Evolutionary conservation across 2,888 invertebrate species (phyloP).

Genomic region (Furcula furcula): DNA sequence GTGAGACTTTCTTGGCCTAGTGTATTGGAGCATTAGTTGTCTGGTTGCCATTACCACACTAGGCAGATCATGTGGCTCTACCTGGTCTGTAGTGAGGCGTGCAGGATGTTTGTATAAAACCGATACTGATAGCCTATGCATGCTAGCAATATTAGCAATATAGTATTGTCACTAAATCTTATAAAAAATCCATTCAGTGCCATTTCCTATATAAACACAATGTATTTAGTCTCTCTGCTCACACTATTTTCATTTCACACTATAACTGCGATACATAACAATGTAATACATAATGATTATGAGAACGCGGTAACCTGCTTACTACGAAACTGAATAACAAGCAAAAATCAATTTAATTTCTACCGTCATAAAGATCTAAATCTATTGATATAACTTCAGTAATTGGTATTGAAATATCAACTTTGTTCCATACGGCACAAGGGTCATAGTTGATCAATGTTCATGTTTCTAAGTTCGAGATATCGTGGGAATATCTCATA

Average conservation of each 20-base stretch:
- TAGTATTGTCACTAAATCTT: too few species aligned
- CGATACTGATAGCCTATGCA: too few species aligned
- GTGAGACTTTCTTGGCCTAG: too few species aligned
- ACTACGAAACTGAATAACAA: constrained; percentile 5
- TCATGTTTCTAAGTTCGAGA: constrained; percentile 33
- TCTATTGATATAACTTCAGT: constrained; percentile 5
- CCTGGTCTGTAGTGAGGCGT: too few species aligned
- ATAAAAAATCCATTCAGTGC: too few species aligned
- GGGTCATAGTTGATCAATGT: constrained; percentile 7
- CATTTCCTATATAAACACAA: too few species aligned
- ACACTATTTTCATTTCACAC: background rate
- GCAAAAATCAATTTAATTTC: constrained; percentile 14
- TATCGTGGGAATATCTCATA: constrained; percentile 57
- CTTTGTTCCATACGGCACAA: constrained; percentile 5
- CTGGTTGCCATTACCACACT: too few species aligned
- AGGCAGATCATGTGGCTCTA: too few species aligned
- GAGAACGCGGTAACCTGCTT: constrained; percentile 36
- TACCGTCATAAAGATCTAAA: constrained; percentile 7
- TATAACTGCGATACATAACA: background rate
- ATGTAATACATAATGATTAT: constrained; percentile 9
- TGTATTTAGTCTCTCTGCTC: background rate
- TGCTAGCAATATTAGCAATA: too few species aligned
- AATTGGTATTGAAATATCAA: constrained; percentile 9
- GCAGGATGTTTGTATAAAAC: too few species aligned
- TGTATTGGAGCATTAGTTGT: too few species aligned